A percentile compares a stretch with the other conserved stretches of the same genome.
Conservation (phyloP, 2,113 vertebrate genomes). For the Catharus fuscescens region DNA sequence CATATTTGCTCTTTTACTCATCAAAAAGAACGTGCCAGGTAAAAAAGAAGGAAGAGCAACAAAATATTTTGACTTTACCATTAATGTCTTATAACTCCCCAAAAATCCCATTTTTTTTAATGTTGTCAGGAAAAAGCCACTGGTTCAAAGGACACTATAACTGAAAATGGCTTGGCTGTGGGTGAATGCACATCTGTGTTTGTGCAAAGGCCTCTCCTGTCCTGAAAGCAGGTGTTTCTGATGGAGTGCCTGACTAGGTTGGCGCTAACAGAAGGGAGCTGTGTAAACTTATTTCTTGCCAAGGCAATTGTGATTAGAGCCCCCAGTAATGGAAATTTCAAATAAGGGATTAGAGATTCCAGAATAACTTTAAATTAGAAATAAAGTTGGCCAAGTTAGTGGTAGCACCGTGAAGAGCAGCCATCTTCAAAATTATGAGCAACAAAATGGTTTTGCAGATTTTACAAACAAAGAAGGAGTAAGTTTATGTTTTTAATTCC, state of each 20-base stretch:
- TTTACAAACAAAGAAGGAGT: background rate
- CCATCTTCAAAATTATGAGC: background rate
- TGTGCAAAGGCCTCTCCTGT: background rate
- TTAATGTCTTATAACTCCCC: background rate
- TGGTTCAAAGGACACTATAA: background rate
- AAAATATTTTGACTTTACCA: background rate
- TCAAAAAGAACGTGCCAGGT: background rate
- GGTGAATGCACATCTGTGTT: background rate
- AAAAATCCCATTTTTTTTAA: background rate
- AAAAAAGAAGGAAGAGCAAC: background rate
- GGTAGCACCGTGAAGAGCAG: background rate
- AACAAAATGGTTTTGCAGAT: background rate
- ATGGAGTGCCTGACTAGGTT: background rate
- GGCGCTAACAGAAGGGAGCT: background rate
- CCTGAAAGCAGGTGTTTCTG: background rate
- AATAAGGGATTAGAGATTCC: conserved; percentile 18
- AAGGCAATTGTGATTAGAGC: background rate
- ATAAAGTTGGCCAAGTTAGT: background rate
- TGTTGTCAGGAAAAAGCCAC: background rate
- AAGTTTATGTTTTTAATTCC: background rate
- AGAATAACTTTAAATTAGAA: conserved; percentile 19
- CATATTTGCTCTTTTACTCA: background rate
- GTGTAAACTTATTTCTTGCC: background rate
- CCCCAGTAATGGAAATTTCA: background rate
- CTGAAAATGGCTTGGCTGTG: background rate